Evolutionary conservation across 2,797 vertebrate genomes (phyloP).

Genomic region (Stomatorhinus walkeri): DNA sequence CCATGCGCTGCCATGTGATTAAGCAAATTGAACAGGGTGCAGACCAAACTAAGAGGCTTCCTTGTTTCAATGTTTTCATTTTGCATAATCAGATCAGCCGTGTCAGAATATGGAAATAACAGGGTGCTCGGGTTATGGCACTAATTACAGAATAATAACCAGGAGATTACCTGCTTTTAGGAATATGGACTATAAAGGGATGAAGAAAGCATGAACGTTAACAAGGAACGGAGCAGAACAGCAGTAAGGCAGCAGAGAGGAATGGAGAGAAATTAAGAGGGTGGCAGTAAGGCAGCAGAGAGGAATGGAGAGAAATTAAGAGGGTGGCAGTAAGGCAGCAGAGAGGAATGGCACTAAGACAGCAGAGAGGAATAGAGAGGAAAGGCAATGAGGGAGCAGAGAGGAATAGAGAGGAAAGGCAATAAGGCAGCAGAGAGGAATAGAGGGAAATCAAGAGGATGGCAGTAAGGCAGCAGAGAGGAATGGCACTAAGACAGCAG

Average conservation of each 20-base stretch:
- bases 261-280: neutral
- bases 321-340: neutral
- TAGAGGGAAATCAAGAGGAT: neutral
- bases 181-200: neutral
- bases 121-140: neutral
- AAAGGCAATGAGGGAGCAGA: neutral
- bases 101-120: slow-evolving; percentile 12
- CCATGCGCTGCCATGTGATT: neutral
- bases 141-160: slow-evolving; percentile 2
- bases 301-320: neutral
- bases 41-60: neutral
- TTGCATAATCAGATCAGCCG: slow-evolving; percentile 9
- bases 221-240: neutral
- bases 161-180: neutral
- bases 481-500: neutral
- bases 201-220: neutral
- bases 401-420: neutral
- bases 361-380: neutral
- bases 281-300: neutral
- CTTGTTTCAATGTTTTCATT: slow-evolving; percentile 9
- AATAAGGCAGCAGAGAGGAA: neutral
- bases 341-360: neutral
- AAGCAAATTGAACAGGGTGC: neutral
- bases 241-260: neutral
- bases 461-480: neutral